Conservation (phyloP, 2,888 invertebrate genomes). For the Rhodophaea formosa region DNA sequence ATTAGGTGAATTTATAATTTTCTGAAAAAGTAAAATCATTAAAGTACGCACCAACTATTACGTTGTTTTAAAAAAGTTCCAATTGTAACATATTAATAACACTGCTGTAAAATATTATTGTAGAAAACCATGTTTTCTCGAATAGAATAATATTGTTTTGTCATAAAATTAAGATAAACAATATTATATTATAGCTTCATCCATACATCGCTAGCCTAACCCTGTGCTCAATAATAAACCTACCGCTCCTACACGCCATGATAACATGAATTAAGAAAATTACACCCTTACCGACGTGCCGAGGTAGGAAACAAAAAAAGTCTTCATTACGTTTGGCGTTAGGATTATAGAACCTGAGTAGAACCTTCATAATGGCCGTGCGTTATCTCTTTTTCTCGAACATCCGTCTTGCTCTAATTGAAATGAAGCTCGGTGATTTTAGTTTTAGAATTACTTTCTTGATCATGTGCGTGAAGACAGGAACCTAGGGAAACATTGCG, state of each 20-base stretch:
- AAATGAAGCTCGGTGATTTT: background rate
- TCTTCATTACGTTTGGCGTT: constrained; percentile 37
- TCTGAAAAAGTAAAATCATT: too few species aligned
- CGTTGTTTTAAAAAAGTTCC: too few species aligned
- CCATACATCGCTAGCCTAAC: background rate
- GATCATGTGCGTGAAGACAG: background rate
- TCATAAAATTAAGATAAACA: too few species aligned
- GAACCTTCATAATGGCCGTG: background rate
- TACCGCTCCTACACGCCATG: constrained; percentile 30
- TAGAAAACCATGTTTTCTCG: too few species aligned
- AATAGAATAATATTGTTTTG: too few species aligned
- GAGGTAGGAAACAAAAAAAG: constrained; percentile 29
- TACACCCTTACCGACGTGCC: constrained; percentile 39
- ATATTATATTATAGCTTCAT: background rate
- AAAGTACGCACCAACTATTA: too few species aligned
- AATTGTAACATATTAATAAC: too few species aligned
- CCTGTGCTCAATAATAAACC: constrained; percentile 17
- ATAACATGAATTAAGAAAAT: constrained; percentile 66
- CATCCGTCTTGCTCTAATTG: constrained; percentile 13
- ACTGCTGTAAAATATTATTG: too few species aligned
- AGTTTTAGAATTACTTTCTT: background rate
- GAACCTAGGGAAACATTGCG: background rate
- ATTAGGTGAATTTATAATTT: too few species aligned
- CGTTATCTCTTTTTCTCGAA: constrained; percentile 19
- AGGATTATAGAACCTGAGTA: constrained; percentile 24